Conservation (phyloP, 1,140 invertebrate species). For the Steinernema feltiae region DNA sequence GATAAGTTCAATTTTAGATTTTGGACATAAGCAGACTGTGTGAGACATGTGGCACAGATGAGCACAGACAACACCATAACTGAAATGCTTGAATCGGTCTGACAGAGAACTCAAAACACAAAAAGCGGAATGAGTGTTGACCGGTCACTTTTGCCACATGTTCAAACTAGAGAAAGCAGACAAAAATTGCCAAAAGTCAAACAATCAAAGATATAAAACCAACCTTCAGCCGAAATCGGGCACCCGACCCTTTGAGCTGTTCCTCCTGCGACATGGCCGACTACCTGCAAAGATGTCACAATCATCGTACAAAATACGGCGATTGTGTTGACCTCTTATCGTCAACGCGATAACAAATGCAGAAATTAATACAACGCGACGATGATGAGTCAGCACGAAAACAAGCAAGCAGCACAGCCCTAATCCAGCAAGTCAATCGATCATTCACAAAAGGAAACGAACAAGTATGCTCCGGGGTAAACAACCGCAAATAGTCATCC, state of each 20-base stretch:
- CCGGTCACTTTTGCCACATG: too few species aligned
- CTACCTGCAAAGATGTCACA: not conserved
- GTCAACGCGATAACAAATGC: not conserved
- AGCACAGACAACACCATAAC: too few species aligned
- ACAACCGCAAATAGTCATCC: not conserved
- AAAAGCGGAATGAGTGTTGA: too few species aligned
- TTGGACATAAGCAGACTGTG: too few species aligned
- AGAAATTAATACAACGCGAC: conserved; percentile 2
- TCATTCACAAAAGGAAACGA: too few species aligned
- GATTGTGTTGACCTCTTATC: conserved; percentile 9
- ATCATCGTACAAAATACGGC: not conserved
- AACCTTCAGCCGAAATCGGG: not conserved
- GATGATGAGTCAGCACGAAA: not conserved
- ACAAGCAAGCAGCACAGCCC: not conserved
- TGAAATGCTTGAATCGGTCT: too few species aligned
- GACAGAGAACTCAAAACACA: too few species aligned
- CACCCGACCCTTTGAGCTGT: not conserved
- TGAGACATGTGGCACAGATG: too few species aligned
- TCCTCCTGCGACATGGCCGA: not conserved
- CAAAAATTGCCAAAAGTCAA: too few species aligned
- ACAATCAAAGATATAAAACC: not conserved
- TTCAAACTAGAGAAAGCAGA: too few species aligned
- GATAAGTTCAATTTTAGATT: too few species aligned
- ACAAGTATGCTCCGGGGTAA: too few species aligned
- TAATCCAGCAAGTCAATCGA: not conserved